A percentile compares a stretch with the other conserved stretches of the same genome.
Evolutionary conservation across 2,888 invertebrate genomes (phyloP).

Genomic region (Drosophila macrospina): DNA sequence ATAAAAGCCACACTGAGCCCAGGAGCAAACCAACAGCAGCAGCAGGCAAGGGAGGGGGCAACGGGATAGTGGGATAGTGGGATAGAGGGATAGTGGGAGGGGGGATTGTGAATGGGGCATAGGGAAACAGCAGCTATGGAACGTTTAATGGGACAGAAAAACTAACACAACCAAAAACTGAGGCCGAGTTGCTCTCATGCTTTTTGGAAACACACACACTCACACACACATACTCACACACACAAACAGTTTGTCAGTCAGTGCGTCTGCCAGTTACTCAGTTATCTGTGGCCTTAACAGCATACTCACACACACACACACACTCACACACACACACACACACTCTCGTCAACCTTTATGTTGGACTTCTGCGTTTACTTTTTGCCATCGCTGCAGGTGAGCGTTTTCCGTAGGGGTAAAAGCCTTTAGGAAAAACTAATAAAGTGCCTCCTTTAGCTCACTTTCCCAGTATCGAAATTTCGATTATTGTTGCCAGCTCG

Average conservation of each 20-base stretch:
- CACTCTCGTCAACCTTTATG: slow-evolving; percentile 25
- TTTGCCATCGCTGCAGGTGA: slow-evolving; percentile 5
- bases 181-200: slow-evolving; percentile 3
- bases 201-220: slow-evolving; percentile 14
- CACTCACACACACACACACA: slow-evolving; percentile 9
- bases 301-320: slow-evolving; percentile 13
- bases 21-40: slow-evolving; percentile 40
- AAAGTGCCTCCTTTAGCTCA: neutral
- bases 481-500: slow-evolving; percentile 16
- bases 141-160: slow-evolving; percentile 62
- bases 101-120: neutral
- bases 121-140: slow-evolving; percentile 19
- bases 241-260: slow-evolving; percentile 24
- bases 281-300: slow-evolving; percentile 49
- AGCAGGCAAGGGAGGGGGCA: slow-evolving; percentile 21
- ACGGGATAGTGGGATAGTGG: neutral
- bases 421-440: slow-evolving; percentile 18
- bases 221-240: slow-evolving; percentile 11
- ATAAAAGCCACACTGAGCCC: slow-evolving; percentile 79
- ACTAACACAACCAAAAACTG: slow-evolving; percentile 51
- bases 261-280: slow-evolving; percentile 42
- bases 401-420: slow-evolving; percentile 5
- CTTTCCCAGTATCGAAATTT: neutral
- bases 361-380: slow-evolving; percentile 31
- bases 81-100: no score